Evolutionary conservation across 2,888 invertebrate genomes (phyloP).

Genomic region (Epiblema foenella): DNA sequence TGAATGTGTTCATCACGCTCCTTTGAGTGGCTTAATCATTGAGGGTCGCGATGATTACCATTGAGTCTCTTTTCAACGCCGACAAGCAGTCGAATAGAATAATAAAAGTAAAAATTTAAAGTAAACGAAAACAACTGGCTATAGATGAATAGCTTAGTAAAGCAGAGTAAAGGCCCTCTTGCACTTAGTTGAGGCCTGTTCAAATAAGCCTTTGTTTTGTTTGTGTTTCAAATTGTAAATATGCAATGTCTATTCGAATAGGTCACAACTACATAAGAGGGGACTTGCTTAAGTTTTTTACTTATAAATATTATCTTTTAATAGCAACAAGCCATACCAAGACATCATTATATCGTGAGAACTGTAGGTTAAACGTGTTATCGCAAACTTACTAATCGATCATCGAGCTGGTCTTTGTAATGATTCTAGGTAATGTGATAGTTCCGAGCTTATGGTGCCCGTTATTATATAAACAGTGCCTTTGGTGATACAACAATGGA

Average conservation of each 20-base stretch:
- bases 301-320: not conserved
- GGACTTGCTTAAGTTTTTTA: no score
- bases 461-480: constrained; percentile 4
- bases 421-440: not conserved
- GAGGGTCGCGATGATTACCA: not conserved
- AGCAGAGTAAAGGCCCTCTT: no score
- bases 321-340: not conserved
- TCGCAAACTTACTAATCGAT: not conserved
- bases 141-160: no score
- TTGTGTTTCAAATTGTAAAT: no score
- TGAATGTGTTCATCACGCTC: constrained; percentile 7
- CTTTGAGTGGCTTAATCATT: constrained; percentile 2
- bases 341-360: not conserved
- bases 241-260: no score
- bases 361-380: not conserved
- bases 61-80: not conserved
- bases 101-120: no score
- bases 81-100: not conserved
- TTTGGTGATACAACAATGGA: not conserved
- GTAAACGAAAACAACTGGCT: no score
- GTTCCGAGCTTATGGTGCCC: constrained; percentile 1
- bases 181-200: no score
- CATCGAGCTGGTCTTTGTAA: not conserved
- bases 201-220: no score
- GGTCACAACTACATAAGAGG: no score